phyloP scores from a whole-genome alignment of 2,888 invertebrate species.

The Trichacis sp. region DNA sequence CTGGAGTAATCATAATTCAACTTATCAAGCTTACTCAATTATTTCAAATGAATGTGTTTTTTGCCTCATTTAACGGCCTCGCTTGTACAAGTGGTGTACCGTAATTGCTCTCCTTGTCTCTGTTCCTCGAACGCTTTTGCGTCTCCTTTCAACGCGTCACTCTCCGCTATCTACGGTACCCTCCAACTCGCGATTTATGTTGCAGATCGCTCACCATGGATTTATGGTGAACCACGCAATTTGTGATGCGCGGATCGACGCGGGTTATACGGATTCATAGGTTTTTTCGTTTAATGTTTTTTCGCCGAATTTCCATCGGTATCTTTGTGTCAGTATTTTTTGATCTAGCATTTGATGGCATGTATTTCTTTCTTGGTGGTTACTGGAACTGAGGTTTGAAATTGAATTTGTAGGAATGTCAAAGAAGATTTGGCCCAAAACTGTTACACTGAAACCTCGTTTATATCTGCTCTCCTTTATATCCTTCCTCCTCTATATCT shows the following conservation, averaged over 20 bases:
- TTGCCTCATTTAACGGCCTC: constrained; percentile 2
- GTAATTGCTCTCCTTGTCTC: constrained; percentile 10
- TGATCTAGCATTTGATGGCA: no score
- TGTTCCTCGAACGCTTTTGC: constrained; percentile 12
- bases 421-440: no score
- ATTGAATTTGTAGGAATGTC: no score
- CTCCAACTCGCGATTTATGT: constrained; percentile 57
- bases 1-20: neutral
- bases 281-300: neutral
- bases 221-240: constrained; percentile 20
- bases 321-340: no score
- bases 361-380: no score
- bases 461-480: no score
- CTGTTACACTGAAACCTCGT: no score
- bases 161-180: constrained; percentile 8
- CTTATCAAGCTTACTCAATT: constrained; percentile 1
- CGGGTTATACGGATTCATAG: constrained; percentile 38
- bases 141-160: constrained; percentile 31
- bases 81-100: neutral
- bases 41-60: constrained; percentile 3
- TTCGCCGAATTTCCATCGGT: no score
- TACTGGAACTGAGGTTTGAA: no score
- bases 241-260: constrained; percentile 50
- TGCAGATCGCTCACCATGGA: constrained; percentile 59
- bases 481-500: no score